Evolutionary conservation across 2,113 vertebrate genomes (phyloP).

Genomic region (Siphamia tubifer): DNA sequence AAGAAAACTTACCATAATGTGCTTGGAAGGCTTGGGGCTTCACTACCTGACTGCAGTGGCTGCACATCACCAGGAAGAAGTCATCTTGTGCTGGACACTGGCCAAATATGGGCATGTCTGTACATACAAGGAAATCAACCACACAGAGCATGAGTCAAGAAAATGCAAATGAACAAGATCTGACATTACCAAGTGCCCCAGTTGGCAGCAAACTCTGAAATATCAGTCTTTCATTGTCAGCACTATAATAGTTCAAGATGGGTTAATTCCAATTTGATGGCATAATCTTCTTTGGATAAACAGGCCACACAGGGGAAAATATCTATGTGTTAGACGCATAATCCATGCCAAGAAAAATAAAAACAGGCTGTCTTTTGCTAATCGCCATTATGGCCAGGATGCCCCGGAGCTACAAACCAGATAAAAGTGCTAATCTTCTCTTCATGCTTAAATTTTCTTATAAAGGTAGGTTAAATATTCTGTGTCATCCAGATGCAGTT

Average conservation of each 20-base stretch:
- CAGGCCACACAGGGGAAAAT: background rate
- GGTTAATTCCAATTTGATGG: background rate
- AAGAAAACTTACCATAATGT: conserved; percentile 94
- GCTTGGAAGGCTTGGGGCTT: conserved; percentile 99
- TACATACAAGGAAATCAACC: conserved; percentile 11
- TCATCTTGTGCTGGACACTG: conserved; percentile 98
- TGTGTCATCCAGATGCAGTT: too few species aligned
- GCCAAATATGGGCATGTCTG: conserved; percentile 97
- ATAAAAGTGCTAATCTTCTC: background rate
- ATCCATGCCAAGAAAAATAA: background rate
- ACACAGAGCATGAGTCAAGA: conserved; percentile 17
- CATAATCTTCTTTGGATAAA: background rate
- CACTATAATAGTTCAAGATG: background rate
- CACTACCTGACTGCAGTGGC: conserved; percentile 96
- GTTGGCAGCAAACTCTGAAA: background rate
- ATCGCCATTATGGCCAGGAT: conserved; percentile 11
- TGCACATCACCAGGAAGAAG: conserved; percentile 99
- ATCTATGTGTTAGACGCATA: background rate
- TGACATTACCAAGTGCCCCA: background rate
- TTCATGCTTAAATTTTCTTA: too few species aligned
- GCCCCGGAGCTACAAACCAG: conserved; percentile 34
- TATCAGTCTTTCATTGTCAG: background rate
- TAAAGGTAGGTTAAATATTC: too few species aligned
- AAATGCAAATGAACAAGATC: conserved; percentile 4
- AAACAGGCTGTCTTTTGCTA: too few species aligned